A percentile compares a stretch with the other conserved stretches of the same genome.
Conservation (phyloP, 2,113 vertebrate species). For the Indicator maculatus region DNA sequence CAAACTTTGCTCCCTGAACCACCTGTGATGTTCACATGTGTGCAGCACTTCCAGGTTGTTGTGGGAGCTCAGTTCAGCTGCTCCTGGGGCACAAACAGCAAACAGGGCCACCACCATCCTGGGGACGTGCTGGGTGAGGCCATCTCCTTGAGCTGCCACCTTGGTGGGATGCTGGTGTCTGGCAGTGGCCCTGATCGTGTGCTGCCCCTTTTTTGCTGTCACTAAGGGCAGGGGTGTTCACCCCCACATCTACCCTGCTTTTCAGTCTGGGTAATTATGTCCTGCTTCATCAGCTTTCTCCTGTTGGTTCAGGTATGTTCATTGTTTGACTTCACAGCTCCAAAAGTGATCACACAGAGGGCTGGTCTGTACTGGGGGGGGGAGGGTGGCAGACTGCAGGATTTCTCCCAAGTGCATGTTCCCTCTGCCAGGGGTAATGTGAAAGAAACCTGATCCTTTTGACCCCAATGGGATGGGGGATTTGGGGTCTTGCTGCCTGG, state of each 20-base stretch:
- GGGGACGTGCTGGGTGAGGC: fast-evolving
- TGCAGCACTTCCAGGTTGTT: background rate
- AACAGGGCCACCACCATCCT: background rate
- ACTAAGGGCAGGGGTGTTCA: background rate
- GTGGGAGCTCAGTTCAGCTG: background rate
- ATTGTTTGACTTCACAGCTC: conserved; percentile 21
- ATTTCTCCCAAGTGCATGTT: conserved; percentile 3
- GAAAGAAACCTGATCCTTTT: background rate
- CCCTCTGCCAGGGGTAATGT: background rate
- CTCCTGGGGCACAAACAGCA: background rate
- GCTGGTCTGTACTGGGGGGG: background rate
- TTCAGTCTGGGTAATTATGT: conserved; percentile 31
- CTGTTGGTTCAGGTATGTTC: conserved; percentile 11
- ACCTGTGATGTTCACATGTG: background rate
- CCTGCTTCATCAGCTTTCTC: conserved; percentile 24
- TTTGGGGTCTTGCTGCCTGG: conserved; percentile 40
- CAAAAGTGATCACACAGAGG: background rate
- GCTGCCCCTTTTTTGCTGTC: background rate
- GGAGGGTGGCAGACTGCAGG: background rate
- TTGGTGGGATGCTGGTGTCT: background rate
- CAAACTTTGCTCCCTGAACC: background rate
- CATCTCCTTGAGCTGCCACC: background rate
- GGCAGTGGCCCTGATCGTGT: background rate
- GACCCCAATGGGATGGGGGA: background rate
- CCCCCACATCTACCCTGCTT: background rate